phyloP scores from a whole-genome alignment of 2,797 vertebrate genomes.

The Lagorchestes hirsutus region DNA sequence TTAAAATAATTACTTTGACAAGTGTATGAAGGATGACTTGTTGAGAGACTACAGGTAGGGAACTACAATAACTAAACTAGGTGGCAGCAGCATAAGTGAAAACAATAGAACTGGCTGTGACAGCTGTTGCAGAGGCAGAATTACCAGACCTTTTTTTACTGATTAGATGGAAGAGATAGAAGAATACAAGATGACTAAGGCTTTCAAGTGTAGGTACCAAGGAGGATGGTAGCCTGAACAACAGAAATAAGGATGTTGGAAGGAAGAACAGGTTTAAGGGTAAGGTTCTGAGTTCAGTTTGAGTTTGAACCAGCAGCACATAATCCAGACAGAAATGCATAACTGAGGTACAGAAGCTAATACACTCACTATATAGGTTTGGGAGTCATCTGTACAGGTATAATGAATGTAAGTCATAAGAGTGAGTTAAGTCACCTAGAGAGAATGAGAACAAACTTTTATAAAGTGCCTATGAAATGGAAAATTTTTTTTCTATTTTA shows the following conservation, averaged over 20 bases:
- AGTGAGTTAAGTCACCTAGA: background rate
- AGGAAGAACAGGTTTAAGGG: background rate
- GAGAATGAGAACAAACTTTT: background rate
- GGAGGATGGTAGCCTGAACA: background rate
- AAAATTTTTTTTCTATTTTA: slow-evolving; percentile 52
- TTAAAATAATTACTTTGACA: background rate
- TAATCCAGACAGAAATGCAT: background rate
- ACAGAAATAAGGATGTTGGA: background rate
- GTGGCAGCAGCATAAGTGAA: background rate
- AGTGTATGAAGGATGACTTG: background rate
- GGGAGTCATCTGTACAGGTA: background rate
- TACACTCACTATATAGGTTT: background rate
- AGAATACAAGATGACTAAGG: background rate
- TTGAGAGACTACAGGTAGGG: background rate
- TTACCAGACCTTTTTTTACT: background rate
- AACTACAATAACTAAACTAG: background rate
- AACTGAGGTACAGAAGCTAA: background rate
- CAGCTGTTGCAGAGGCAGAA: background rate
- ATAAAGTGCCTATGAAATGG: background rate
- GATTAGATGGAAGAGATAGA: background rate
- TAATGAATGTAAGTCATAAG: background rate
- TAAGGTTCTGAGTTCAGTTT: background rate
- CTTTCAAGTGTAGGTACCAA: background rate
- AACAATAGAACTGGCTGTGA: background rate
- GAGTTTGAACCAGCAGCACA: background rate